Conservation (phyloP, 2,888 invertebrate species). For the Zaprionus obscuricornis region DNA sequence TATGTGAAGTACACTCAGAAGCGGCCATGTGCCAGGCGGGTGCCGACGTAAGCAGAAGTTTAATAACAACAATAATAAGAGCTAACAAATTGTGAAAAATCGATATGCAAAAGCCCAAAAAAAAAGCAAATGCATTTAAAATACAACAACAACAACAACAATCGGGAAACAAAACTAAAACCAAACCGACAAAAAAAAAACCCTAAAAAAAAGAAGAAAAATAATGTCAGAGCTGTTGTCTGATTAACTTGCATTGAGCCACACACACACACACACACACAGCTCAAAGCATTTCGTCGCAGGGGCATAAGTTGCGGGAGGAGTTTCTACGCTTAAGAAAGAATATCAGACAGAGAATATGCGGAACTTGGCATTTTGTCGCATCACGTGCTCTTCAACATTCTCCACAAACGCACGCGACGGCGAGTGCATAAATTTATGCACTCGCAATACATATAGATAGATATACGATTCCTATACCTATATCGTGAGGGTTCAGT, state of each 20-base stretch:
- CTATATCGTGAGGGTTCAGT: constrained; percentile 15
- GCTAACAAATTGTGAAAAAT: constrained; percentile 69
- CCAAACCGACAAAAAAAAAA: constrained; percentile 12
- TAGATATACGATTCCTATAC: too few species aligned
- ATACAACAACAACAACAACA: constrained; percentile 11
- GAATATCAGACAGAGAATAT: constrained; percentile 43
- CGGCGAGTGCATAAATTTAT: constrained; percentile 44
- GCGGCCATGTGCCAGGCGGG: constrained; percentile 72
- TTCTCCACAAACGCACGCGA: constrained; percentile 75
- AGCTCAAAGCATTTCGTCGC: too few species aligned
- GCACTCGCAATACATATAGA: too few species aligned
- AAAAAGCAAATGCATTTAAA: constrained; percentile 62
- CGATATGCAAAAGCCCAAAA: constrained; percentile 64
- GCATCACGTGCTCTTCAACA: constrained; percentile 73
- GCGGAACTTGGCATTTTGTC: constrained; percentile 79
- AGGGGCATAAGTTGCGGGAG: too few species aligned
- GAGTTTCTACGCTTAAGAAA: too few species aligned
- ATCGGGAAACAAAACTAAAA: constrained; percentile 14
- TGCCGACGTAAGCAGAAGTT: constrained; percentile 80
- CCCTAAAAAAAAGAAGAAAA: constrained; percentile 2
- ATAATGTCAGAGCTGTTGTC: constrained; percentile 38
- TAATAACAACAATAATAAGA: constrained; percentile 48
- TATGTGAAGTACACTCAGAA: constrained; percentile 62
- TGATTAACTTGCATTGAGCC: constrained; percentile 73
- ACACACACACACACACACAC: too few species aligned